These are phyloP conservation scores for Chalcosyrphus nemorum DNA, from an alignment of 2,888 invertebrate genomes.

Conservation along the genomic window DNA sequence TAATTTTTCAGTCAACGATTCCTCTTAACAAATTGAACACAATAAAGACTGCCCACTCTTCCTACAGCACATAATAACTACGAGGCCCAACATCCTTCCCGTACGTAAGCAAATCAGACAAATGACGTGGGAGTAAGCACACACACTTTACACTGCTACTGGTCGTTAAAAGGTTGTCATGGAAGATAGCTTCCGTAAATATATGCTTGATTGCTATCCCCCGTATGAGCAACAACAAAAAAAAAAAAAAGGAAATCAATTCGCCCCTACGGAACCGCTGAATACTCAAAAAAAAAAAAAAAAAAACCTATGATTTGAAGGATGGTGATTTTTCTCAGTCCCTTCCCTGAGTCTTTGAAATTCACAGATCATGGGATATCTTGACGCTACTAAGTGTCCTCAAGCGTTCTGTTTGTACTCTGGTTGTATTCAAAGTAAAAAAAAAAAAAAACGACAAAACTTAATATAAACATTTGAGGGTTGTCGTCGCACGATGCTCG, in stretches of 20 bases:
- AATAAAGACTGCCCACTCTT: neutral
- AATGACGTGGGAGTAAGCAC: constrained; percentile 11
- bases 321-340: neutral
- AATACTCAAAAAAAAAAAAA: neutral
- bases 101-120: neutral
- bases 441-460: constrained; percentile 25
- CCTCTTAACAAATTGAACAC: neutral
- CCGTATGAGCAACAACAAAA: neutral
- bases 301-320: constrained; percentile 12
- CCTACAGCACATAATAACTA: neutral
- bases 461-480: constrained; percentile 37
- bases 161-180: constrained; percentile 10
- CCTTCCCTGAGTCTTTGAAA: neutral
- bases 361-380: constrained; percentile 23
- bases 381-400: constrained; percentile 38
- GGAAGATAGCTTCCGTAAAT: constrained; percentile 10
- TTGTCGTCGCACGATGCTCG: constrained; percentile 16
- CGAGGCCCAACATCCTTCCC: neutral
- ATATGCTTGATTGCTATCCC: constrained; percentile 12
- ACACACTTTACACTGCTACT: neutral
- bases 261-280: neutral
- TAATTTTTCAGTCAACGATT: neutral
- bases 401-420: constrained; percentile 27
- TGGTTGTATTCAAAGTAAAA: neutral
- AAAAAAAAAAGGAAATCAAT: constrained; percentile 11